Evolutionary conservation across 2,888 invertebrate species (phyloP).

Genomic region (Nemapogon koenigi): DNA sequence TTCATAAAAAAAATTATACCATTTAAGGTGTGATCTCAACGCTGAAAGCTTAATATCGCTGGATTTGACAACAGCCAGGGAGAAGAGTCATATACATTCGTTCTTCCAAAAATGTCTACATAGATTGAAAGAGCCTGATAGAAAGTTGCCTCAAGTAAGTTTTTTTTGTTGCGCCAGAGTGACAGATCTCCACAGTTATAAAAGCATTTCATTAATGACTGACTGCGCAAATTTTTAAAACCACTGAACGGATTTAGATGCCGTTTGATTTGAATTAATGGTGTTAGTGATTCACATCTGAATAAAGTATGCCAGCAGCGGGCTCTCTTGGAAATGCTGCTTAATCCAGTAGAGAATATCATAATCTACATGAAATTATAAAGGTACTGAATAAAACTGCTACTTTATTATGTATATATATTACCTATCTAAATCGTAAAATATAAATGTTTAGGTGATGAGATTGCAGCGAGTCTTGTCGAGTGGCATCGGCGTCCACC

Average conservation of each 20-base stretch:
- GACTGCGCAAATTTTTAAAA: no score
- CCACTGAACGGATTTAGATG: no score
- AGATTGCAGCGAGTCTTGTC: constrained; percentile 53
- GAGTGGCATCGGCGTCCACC: constrained; percentile 95
- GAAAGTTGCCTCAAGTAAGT: constrained; percentile 81
- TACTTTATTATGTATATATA: neutral
- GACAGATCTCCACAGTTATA: no score
- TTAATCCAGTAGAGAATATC: no score
- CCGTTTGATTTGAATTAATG: no score
- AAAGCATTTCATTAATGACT: no score
- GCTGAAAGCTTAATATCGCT: constrained; percentile 67
- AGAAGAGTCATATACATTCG: constrained; percentile 82
- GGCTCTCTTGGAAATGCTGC: no score
- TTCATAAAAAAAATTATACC: neutral
- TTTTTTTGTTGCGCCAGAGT: neutral
- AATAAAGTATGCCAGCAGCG: no score
- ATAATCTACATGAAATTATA: no score
- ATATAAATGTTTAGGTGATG: constrained; percentile 33
- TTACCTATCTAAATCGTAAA: neutral
- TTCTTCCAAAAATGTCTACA: constrained; percentile 88
- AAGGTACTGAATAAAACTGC: no score
- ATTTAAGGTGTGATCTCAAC: constrained; percentile 61
- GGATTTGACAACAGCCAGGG: constrained; percentile 83
- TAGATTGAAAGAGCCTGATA: constrained; percentile 84
- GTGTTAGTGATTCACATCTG: no score